phyloP scores from a whole-genome alignment of 2,888 invertebrate species.

The Papilio demoleus region DNA sequence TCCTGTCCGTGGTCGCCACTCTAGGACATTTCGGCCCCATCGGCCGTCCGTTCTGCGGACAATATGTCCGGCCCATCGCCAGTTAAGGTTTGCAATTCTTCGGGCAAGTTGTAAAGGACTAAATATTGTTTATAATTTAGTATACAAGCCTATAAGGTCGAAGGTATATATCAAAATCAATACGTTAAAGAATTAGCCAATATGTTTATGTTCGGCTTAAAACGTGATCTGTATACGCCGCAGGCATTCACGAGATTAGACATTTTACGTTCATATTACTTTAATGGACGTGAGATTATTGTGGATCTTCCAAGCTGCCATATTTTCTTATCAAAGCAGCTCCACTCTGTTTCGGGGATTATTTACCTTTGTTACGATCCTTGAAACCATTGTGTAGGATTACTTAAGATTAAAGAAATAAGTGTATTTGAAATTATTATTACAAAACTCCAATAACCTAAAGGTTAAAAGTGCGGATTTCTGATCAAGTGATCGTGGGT shows the following conservation, averaged over 20 bases:
- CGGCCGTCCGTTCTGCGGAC: no score
- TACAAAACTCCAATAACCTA: no score
- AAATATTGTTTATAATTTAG: no score
- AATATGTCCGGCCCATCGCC: no score
- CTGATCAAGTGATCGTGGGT: no score
- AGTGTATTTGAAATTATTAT: background rate
- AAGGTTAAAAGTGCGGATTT: no score
- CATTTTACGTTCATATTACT: slow-evolving; percentile 35
- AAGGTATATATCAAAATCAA: slow-evolving; percentile 4
- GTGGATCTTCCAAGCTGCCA: slow-evolving; percentile 22
- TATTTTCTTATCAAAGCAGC: slow-evolving; percentile 29
- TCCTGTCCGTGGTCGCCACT: no score
- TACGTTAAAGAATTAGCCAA: slow-evolving; percentile 1
- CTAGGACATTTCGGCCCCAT: no score
- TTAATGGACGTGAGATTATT: slow-evolving; percentile 29
- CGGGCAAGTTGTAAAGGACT: no score
- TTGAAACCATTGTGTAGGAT: slow-evolving; percentile 15
- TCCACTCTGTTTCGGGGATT: slow-evolving; percentile 24
- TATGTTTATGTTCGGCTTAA: slow-evolving; percentile 10
- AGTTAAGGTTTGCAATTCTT: no score
- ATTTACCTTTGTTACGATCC: slow-evolving; percentile 29
- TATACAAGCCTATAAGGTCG: no score
- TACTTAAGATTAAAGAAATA: slow-evolving; percentile 5
- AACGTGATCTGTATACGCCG: slow-evolving; percentile 21
- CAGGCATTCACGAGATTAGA: slow-evolving; percentile 24